A percentile compares a stretch with the other conserved stretches of the same genome.
Conservation (phyloP, 1,140 invertebrate genomes). For the Sitobion miscanthi region DNA sequence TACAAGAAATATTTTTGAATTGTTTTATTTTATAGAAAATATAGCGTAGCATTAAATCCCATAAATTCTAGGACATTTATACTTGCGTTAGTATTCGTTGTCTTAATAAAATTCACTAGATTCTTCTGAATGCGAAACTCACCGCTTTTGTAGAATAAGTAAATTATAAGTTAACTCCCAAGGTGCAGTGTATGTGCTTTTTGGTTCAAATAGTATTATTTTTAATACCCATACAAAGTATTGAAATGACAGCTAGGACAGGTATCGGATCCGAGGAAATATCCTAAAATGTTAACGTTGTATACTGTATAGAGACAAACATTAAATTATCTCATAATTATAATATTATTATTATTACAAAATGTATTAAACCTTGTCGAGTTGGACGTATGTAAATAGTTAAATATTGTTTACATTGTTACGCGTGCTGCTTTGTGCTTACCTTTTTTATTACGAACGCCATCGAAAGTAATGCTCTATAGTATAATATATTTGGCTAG, state of each 20-base stretch:
- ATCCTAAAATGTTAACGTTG: not conserved
- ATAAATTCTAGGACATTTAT: not conserved
- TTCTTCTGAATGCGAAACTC: not conserved
- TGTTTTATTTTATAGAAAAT: not conserved
- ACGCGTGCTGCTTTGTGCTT: not conserved
- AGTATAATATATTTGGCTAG: not conserved
- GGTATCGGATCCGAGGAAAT: no score
- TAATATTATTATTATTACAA: not conserved
- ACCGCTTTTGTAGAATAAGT: not conserved
- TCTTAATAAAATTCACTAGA: not conserved
- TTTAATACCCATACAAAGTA: no score
- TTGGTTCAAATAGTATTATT: no score
- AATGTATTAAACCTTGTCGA: not conserved
- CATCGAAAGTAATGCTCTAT: not conserved
- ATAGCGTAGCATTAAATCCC: not conserved
- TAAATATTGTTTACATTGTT: not conserved
- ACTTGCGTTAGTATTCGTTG: not conserved
- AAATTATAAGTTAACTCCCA: no score
- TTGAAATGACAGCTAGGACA: no score
- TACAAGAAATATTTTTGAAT: not conserved
- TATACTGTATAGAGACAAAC: not conserved
- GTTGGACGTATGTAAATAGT: not conserved
- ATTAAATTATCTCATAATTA: not conserved
- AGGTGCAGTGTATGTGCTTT: no score
- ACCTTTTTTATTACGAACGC: not conserved